Evolutionary conservation across 2,797 vertebrate genomes (phyloP).

Genomic region (Micropoecilia bifurca): DNA sequence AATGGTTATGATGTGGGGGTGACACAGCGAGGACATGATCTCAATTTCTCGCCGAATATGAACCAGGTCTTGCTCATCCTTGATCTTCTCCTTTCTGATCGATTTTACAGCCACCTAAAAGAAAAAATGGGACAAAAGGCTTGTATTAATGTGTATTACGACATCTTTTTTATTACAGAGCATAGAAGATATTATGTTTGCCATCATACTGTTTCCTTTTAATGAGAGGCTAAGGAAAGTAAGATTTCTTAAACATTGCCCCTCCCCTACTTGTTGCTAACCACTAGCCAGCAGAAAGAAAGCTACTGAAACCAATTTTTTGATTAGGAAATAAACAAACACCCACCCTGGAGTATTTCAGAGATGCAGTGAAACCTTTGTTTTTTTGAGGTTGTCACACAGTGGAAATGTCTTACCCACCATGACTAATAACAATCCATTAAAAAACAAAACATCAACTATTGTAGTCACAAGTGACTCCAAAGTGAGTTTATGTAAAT

Average conservation of each 20-base stretch:
- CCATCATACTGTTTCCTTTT: neutral
- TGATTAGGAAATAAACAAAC: neutral
- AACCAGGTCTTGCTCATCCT: conserved; percentile 93
- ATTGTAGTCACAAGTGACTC: neutral
- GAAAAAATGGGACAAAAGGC: neutral
- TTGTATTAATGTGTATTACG: neutral
- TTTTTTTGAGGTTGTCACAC: neutral
- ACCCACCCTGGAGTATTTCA: neutral
- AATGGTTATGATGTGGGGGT: conserved; percentile 95
- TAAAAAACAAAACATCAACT: neutral
- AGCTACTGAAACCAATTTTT: neutral
- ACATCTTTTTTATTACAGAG: neutral
- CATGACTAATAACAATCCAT: neutral
- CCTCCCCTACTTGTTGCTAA: neutral
- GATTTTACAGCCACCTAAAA: conserved; percentile 96
- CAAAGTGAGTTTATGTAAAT: neutral
- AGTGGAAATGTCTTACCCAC: neutral
- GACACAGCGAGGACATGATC: conserved; percentile 96
- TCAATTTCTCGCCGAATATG: conserved; percentile 97
- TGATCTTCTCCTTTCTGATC: conserved; percentile 95
- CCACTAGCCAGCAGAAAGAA: neutral
- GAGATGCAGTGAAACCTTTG: neutral
- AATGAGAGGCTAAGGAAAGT: neutral
- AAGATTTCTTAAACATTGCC: neutral
- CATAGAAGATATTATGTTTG: neutral